Percentiles rank a stretch among this genome's conserved stretches.
Evolutionary conservation across 1,140 invertebrate species (phyloP).

Genomic region (Drosophila subpulchrella): DNA sequence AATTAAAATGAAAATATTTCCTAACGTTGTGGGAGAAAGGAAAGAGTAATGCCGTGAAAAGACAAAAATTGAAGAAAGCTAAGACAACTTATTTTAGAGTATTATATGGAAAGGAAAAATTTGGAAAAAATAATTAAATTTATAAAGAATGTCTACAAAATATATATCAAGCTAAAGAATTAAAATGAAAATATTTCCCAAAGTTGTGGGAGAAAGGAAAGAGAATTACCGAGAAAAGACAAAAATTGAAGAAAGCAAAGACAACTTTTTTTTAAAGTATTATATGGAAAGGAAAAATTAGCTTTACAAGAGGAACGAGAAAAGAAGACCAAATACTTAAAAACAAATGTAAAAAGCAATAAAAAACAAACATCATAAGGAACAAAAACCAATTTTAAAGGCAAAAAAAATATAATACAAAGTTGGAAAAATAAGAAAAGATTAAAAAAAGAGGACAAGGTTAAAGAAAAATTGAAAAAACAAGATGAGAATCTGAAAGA

Average conservation of each 20-base stretch:
- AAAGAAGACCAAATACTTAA: too few species aligned
- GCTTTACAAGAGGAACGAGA: too few species aligned
- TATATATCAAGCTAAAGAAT: background rate
- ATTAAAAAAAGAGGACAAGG: conserved; percentile 12
- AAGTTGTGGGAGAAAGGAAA: too few species aligned
- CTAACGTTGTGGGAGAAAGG: too few species aligned
- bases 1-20: too few species aligned
- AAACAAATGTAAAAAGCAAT: background rate
- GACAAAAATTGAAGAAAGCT: too few species aligned
- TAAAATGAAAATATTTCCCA: too few species aligned
- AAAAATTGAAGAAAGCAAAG: too few species aligned
- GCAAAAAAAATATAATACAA: background rate
- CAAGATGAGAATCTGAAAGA: background rate
- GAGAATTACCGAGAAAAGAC: too few species aligned
- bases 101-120: background rate
- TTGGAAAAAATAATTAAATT: background rate
- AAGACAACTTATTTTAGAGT: too few species aligned
- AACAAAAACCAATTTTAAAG: background rate
- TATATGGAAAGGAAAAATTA: background rate
- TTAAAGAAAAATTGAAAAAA: conserved; percentile 9
- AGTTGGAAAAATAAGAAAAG: background rate
- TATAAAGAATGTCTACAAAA: background rate
- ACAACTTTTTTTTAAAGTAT: background rate
- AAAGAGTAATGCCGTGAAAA: too few species aligned
- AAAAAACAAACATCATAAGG: background rate